These are phyloP conservation scores for Lateolabrax maculatus DNA, from an alignment of 2,797 vertebrate species.

Conservation along the genomic window DNA sequence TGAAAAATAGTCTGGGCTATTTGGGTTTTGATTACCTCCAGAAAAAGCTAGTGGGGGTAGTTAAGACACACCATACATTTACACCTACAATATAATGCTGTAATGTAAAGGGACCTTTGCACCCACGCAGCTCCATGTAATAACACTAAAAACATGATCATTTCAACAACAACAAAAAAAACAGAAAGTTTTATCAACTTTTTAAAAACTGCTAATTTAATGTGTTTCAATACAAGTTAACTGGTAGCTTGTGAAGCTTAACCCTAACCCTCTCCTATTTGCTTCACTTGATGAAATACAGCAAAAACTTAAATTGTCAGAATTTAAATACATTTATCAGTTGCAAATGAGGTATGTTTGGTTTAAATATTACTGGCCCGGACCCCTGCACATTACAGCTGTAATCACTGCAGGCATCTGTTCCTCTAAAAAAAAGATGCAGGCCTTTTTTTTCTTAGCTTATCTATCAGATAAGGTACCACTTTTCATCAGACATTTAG, in stretches of 20 bases:
- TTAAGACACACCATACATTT: neutral
- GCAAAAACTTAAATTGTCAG: neutral
- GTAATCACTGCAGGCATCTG: constrained; percentile 21
- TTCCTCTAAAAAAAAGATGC: constrained; percentile 2
- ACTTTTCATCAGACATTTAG: constrained; percentile 10
- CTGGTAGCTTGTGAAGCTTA: neutral
- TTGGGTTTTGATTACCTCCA: neutral
- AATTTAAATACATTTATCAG: constrained; percentile 7
- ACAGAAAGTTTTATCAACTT: neutral
- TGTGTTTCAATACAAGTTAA: neutral
- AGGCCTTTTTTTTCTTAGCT: neutral
- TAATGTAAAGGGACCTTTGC: neutral
- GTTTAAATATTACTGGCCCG: neutral
- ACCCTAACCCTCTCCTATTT: neutral
- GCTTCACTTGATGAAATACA: constrained; percentile 12
- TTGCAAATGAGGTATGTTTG: neutral
- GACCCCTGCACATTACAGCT: neutral
- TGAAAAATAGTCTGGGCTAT: neutral
- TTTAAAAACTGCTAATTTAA: neutral
- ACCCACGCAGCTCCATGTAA: neutral
- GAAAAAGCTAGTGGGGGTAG: too few relatives aligned
- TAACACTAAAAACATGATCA: neutral
- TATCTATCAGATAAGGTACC: constrained; percentile 8
- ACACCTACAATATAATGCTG: neutral
- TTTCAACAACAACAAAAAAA: neutral